Percentiles rank a stretch among this genome's conserved stretches.
These are phyloP conservation scores for Aphodius granarius DNA, from an alignment of 2,888 invertebrate species.

Conservation along the genomic window DNA sequence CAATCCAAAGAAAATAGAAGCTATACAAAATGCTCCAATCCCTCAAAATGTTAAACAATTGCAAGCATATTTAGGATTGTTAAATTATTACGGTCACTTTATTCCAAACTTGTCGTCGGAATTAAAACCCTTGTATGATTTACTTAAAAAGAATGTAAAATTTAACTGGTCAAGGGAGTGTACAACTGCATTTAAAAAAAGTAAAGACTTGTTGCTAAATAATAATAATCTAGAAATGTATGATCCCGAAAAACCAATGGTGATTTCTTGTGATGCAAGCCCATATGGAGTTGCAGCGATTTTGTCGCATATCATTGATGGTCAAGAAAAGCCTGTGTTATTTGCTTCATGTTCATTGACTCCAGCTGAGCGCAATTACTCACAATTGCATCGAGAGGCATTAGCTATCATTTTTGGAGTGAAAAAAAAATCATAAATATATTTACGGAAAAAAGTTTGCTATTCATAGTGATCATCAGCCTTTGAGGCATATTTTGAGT, in stretches of 20 bases:
- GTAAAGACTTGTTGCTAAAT: conserved; percentile 10
- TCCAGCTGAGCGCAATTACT: conserved; percentile 34
- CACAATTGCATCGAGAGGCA: conserved; percentile 25
- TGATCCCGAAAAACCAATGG: background rate
- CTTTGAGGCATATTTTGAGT: conserved; percentile 32
- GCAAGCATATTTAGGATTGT: conserved; percentile 21
- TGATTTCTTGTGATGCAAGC: conserved; percentile 15
- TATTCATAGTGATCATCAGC: conserved; percentile 34
- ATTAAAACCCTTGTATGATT: conserved; percentile 24
- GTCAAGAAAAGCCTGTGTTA: conserved; percentile 32
- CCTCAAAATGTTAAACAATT: conserved; percentile 21
- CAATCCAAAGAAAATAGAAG: conserved; percentile 10
- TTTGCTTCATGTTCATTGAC: conserved; percentile 34
- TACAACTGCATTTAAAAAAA: conserved; percentile 10
- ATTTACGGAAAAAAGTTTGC: conserved; percentile 43
- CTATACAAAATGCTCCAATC: conserved; percentile 14
- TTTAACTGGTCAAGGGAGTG: conserved; percentile 28
- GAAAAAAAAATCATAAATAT: conserved; percentile 48
- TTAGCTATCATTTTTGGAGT: conserved; percentile 46
- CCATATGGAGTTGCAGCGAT: conserved; percentile 23
- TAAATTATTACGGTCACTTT: conserved; percentile 24
- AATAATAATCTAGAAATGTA: conserved; percentile 10
- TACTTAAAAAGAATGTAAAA: conserved; percentile 20
- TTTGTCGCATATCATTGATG: conserved; percentile 32
- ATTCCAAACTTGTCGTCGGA: conserved; percentile 21